phyloP scores from a whole-genome alignment of 2,113 vertebrate genomes.

The Colinus virginianus region DNA sequence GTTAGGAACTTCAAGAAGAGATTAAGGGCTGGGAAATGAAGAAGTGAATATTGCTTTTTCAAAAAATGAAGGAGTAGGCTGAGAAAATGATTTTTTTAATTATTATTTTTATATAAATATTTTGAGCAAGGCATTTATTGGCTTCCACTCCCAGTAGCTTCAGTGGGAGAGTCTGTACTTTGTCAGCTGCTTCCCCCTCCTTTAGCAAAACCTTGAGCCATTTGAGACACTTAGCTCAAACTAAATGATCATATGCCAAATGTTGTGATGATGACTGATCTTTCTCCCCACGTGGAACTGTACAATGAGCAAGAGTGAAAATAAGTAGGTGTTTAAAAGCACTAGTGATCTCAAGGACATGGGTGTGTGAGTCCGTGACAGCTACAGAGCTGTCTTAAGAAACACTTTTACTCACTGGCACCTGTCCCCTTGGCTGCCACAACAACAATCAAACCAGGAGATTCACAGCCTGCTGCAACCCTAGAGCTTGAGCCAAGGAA shows the following conservation, averaged over 20 bases:
- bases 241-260: background rate
- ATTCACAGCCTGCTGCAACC: background rate
- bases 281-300: background rate
- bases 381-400: background rate
- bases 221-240: background rate
- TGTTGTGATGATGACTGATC: background rate
- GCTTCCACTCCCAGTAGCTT: background rate
- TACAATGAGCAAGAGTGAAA: background rate
- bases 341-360: background rate
- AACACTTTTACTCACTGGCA: background rate
- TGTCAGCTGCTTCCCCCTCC: background rate
- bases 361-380: background rate
- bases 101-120: background rate
- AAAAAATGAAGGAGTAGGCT: background rate
- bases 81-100: background rate
- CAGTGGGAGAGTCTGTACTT: background rate
- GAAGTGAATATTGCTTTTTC: background rate
- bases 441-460: background rate
- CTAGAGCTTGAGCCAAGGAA: background rate
- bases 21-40: background rate
- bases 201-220: background rate
- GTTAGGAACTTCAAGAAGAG: background rate
- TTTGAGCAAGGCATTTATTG: background rate
- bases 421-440: background rate
- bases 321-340: constrained; percentile 1